Conservation (phyloP, 2,888 invertebrate species). For the Aphodius sticticus region DNA sequence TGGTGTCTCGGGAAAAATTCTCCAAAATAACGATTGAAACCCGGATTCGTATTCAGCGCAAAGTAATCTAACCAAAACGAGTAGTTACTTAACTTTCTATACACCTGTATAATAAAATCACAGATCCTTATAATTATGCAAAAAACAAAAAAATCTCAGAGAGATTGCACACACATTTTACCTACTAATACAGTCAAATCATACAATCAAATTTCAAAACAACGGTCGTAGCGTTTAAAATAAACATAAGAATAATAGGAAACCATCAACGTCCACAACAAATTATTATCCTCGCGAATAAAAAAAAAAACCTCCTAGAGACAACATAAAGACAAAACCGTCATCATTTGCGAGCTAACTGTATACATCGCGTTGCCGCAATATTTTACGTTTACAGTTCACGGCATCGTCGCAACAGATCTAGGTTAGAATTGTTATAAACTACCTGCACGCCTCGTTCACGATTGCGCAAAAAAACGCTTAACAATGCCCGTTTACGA, state of each 20-base stretch:
- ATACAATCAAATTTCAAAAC: too few species aligned
- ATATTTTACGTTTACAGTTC: constrained; percentile 15
- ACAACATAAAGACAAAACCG: neutral
- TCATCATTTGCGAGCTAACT: neutral
- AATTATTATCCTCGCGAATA: neutral
- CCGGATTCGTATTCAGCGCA: too few species aligned
- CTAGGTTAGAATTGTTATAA: constrained; percentile 22
- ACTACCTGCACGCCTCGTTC: constrained; percentile 10
- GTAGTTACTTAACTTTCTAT: too few species aligned
- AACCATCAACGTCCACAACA: too few species aligned
- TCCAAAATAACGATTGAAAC: too few species aligned
- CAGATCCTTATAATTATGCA: neutral
- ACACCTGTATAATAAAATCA: too few species aligned
- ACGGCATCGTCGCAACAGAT: neutral
- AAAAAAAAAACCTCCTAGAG: neutral
- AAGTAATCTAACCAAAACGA: too few species aligned
- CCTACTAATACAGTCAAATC: too few species aligned
- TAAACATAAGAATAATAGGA: too few species aligned
- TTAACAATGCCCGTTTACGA: neutral
- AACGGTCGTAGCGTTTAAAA: too few species aligned
- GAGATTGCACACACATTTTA: too few species aligned
- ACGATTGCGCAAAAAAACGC: constrained; percentile 5
- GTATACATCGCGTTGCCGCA: constrained; percentile 9
- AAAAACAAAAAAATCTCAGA: neutral
- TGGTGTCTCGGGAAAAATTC: too few species aligned